Percentiles rank a stretch among this genome's conserved stretches.
Evolutionary conservation across 2,888 invertebrate genomes (phyloP).

Genomic region (Plagodis dolabraria): DNA sequence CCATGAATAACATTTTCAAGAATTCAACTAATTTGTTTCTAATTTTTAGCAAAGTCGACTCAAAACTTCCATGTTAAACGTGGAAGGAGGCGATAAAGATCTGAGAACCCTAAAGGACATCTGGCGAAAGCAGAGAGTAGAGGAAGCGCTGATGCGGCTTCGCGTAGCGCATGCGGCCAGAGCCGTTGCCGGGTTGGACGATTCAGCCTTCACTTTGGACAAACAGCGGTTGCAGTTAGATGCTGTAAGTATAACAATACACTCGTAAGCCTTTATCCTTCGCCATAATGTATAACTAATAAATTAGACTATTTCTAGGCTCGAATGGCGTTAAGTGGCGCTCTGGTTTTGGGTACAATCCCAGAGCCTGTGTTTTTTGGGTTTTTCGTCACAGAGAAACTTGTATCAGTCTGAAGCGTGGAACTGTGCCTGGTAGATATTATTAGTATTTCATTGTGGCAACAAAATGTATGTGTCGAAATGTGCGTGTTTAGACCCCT

Average conservation of each 20-base stretch:
- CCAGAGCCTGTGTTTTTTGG: too few relatives aligned
- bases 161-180: constrained; percentile 87
- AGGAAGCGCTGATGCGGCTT: constrained; percentile 88
- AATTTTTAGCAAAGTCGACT: constrained; percentile 67
- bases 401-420: too few relatives aligned
- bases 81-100: constrained; percentile 71
- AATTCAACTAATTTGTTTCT: background rate
- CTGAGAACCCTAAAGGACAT: constrained; percentile 47
- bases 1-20: background rate
- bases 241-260: constrained; percentile 77
- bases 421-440: too few relatives aligned
- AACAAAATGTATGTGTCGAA: too few relatives aligned
- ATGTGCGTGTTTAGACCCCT: too few relatives aligned
- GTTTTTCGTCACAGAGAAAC: too few relatives aligned
- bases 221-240: constrained; percentile 89
- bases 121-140: constrained; percentile 71
- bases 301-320: too few relatives aligned
- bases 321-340: too few relatives aligned
- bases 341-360: too few relatives aligned
- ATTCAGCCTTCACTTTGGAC: constrained; percentile 87
- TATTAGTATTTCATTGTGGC: too few relatives aligned
- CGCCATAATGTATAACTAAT: background rate
- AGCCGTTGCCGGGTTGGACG: constrained; percentile 86
- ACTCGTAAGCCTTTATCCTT: too few relatives aligned
- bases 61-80: constrained; percentile 64